These are phyloP conservation scores for Drepana arcuata DNA, from an alignment of 1,140 invertebrate species.

Conservation along the genomic window DNA sequence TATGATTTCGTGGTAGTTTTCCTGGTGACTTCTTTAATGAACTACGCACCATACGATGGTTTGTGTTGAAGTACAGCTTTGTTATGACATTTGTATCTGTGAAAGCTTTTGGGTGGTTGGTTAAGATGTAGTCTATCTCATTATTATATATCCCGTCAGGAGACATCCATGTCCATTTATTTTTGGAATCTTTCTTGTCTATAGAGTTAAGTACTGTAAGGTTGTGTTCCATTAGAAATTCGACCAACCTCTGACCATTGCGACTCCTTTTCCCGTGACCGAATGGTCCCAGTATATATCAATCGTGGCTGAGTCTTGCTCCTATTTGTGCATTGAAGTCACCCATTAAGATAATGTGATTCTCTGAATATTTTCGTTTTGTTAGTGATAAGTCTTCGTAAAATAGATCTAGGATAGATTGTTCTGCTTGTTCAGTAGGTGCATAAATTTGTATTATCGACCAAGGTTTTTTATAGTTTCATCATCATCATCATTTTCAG, in stretches of 20 bases:
- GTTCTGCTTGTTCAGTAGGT: too few species aligned
- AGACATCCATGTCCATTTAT: not conserved
- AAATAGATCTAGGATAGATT: too few species aligned
- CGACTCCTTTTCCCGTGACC: not conserved
- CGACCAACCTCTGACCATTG: not conserved
- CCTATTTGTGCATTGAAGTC: conserved; percentile 1
- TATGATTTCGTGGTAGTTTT: too few species aligned
- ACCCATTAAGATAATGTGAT: too few species aligned
- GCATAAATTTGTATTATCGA: too few species aligned
- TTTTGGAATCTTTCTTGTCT: not conserved
- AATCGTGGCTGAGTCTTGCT: not conserved
- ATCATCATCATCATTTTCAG: too few species aligned
- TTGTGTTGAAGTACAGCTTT: not conserved
- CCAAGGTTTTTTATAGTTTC: too few species aligned
- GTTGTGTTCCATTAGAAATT: conserved; percentile 1
- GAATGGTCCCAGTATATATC: not conserved
- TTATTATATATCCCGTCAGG: not conserved
- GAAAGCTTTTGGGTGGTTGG: not conserved
- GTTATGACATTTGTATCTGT: not conserved
- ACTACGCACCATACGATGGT: not conserved
- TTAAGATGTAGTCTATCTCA: not conserved
- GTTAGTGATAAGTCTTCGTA: too few species aligned
- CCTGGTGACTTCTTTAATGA: too few species aligned
- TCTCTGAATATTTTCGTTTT: too few species aligned
- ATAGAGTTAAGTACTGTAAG: not conserved